Base-by-base conservation (phyloP, 2,113 vertebrate species). In the Melanotaenia duboulayi region DNA sequence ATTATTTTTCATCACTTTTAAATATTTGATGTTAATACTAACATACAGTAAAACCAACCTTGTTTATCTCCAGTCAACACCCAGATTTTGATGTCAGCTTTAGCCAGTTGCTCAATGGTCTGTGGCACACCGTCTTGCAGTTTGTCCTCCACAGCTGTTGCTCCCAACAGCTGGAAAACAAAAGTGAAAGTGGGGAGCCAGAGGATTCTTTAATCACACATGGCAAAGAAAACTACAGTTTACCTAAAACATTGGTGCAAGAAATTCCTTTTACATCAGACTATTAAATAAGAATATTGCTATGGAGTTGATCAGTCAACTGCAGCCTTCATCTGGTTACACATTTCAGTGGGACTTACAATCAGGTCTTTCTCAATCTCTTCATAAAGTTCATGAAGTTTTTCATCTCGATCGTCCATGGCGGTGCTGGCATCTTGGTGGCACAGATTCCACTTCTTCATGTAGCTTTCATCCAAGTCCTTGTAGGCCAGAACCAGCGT, bases 41-140 rank as follows among this genome's bases (percentile, higher is more conserved):
- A 49, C 19, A 46, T 25, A 11, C 0, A 28, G 24, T 48, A 9
- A 1, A 23, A 25, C 82, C 69, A 81, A 98, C 97, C 97, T 94
- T 98, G 97, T 78, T 99, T 99, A 85, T 99, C 97, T 28, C 97
- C 97, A 14, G 97, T 99, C 50, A 99, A 90, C 73, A 98, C 95
- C 97, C 97, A 98, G 60, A 98, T 94, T 88, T 97, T 99, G 78
- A 98, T 97, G 81, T 94, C 93, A n/a, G 97, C 97, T 92, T 94
- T 96, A 57, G 89, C 92, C 76, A 99, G 94, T 54, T 92, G 95
- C 82, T 94, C 91, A 11, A 98, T 96, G 24, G 96, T 97, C 88
- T 98, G 96, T 48, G 96, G 96, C 0, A 99, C 97, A 0, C 96
- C 95, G 0, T 97, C 96, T 74, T 99, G 97, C n/a, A 99, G 87